These are phyloP conservation scores for Saguinus midas DNA, from an alignment of 2,113 vertebrate species.

Conservation along the genomic window DNA sequence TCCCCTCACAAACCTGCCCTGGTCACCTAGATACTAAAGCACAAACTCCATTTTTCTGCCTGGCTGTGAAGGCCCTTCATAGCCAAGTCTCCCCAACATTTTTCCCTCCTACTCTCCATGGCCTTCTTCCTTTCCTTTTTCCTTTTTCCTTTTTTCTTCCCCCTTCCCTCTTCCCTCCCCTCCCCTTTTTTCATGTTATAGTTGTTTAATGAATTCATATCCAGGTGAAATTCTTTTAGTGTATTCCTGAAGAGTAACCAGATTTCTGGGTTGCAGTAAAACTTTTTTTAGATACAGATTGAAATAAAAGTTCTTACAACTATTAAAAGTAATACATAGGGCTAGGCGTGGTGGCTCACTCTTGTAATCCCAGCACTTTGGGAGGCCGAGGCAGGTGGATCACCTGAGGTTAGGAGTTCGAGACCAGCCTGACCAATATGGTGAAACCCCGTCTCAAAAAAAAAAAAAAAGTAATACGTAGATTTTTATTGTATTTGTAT, in stretches of 20 bases:
- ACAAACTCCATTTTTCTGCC: neutral
- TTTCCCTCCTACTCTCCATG: too few species aligned
- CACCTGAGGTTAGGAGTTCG: too few species aligned
- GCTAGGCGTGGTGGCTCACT: too few species aligned
- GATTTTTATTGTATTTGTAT: neutral
- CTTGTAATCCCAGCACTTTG: too few species aligned
- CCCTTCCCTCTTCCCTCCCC: too few species aligned
- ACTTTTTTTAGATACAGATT: neutral
- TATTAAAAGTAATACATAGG: neutral
- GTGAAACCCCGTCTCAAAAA: too few species aligned
- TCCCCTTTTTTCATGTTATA: neutral
- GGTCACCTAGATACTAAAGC: neutral
- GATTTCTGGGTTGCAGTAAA: neutral
- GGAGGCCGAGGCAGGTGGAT: too few species aligned
- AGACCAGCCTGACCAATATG: too few species aligned
- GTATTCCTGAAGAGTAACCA: neutral
- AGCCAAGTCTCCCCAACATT: neutral
- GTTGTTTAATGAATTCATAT: neutral
- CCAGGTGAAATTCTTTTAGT: neutral
- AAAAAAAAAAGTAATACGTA: neutral
- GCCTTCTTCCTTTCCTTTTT: neutral
- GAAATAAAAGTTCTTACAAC: neutral
- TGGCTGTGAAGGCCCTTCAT: neutral
- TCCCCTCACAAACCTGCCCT: neutral
- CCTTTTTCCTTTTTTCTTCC: too few species aligned